phyloP scores from a whole-genome alignment of 2,797 vertebrate genomes.

The Gymnothorax javanicus region DNA sequence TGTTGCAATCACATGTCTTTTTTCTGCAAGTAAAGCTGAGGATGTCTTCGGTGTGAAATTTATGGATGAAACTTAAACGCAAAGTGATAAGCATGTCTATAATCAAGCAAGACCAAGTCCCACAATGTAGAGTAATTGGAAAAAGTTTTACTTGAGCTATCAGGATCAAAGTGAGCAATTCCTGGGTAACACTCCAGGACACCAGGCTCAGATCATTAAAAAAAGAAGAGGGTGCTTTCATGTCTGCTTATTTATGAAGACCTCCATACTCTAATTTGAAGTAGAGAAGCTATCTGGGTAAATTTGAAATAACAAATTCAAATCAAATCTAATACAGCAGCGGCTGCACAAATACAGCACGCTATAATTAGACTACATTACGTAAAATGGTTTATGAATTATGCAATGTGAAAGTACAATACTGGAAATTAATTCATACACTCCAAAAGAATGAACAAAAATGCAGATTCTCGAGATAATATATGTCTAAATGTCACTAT shows the following conservation, averaged over 20 bases:
- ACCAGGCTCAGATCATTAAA: conserved; percentile 32
- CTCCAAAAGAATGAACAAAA: not conserved
- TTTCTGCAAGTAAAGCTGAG: not conserved
- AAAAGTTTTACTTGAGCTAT: conserved; percentile 49
- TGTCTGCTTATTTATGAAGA: conserved; percentile 50
- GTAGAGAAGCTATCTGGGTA: conserved; percentile 26
- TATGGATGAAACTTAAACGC: not conserved
- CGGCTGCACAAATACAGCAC: conserved; percentile 29
- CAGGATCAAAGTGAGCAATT: conserved; percentile 48
- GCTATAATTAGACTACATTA: conserved; percentile 40
- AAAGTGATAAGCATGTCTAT: conserved; percentile 26
- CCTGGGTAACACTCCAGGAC: conserved; percentile 26
- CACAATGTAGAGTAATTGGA: conserved; percentile 50
- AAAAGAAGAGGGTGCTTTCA: conserved; percentile 34
- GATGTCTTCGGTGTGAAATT: not conserved
- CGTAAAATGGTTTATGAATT: conserved; percentile 50
- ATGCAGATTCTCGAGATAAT: conserved; percentile 24
- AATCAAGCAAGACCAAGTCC: conserved; percentile 47
- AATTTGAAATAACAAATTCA: conserved; percentile 46
- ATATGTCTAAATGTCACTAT: conserved; percentile 2
- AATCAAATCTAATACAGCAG: conserved; percentile 48
- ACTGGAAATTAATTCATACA: conserved; percentile 24
- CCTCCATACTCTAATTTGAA: conserved; percentile 34
- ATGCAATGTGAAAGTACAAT: conserved; percentile 40
- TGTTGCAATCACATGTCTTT: conserved; percentile 4